Base-by-base conservation (phyloP, 2,888 invertebrate species). In the Patella depressa region DNA sequence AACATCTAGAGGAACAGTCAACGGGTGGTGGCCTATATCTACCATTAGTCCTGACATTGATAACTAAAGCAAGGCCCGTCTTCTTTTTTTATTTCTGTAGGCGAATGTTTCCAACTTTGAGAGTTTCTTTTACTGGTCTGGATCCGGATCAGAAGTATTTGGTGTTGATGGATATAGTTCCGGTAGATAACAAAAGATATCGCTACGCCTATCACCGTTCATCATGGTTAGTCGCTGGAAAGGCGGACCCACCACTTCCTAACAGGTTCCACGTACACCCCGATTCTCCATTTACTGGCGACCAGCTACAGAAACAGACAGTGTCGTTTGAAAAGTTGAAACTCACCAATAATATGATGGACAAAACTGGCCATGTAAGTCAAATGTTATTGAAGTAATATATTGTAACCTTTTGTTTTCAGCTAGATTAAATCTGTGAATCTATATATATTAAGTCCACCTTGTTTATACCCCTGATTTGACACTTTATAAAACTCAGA, bases 271-370 rank as follows among this genome's bases (percentile, higher is more conserved):
- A 98, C 94, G 95, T 97, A 78, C 98, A 99, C 93, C 98, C 98
- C 65, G 98, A 99, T 93, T 97, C 97, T 80, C 98, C 98, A 80
- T 98, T 96, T 93, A 96, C 96, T 86, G 97, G 97, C 72, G 98
- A 98, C 91, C 98, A 98, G 92, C 94, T 98, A 88, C 94, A 96
- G 91, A 98, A 98, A 93, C 98, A 98, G 93, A 97, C 98, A 90
- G 96, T 98, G 89, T 97, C 98, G 87, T 98, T 98, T 93, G 98
- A 99, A 93, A 98, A 98, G 93, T 96, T 98, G 92, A 98, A 98
- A 93, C 94, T 98, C 88, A 98, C 98, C 90, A 99, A 98, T 93
- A 98, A 98, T 92, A 98, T 98, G 93, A 96, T 98, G 95, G 91
- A 91, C 81, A 91, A 91, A 81, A 89, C 86, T 80, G 89, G 89